Conservation (phyloP, 2,888 invertebrate species). For the Sminthurides aquaticus region DNA sequence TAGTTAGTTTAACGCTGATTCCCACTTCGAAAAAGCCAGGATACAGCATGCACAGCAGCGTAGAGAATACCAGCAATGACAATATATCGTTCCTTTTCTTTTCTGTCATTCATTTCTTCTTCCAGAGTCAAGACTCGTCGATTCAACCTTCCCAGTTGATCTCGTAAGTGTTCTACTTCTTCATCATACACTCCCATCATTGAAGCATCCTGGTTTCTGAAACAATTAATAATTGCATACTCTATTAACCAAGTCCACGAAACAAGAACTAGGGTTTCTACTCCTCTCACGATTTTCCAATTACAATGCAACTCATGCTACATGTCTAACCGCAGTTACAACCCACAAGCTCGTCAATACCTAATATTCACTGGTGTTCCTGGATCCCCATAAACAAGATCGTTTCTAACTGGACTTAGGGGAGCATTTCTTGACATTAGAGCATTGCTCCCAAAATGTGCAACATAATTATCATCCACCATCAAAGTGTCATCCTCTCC, state of each 20-base stretch:
- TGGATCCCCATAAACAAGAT: slow-evolving; percentile 13
- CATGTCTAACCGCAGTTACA: neutral
- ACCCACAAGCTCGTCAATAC: neutral
- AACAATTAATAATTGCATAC: no score
- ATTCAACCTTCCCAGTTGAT: slow-evolving; percentile 79
- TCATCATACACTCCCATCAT: slow-evolving; percentile 20
- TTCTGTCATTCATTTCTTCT: slow-evolving; percentile 71
- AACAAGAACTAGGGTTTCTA: neutral
- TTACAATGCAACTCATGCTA: neutral
- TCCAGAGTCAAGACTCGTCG: slow-evolving; percentile 79
- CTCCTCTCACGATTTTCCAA: slow-evolving; percentile 15
- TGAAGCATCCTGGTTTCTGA: slow-evolving; percentile 19
- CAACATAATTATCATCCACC: slow-evolving; percentile 30
- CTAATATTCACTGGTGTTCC: slow-evolving; percentile 17
- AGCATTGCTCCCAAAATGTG: slow-evolving; percentile 18
- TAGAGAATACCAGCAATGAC: slow-evolving; percentile 38
- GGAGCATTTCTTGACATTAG: slow-evolving; percentile 13
- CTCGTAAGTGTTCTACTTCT: slow-evolving; percentile 63
- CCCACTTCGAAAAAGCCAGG: slow-evolving; percentile 37
- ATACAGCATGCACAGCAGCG: slow-evolving; percentile 36
- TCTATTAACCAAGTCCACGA: no score
- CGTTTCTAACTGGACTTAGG: slow-evolving; percentile 20
- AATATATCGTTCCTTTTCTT: slow-evolving; percentile 61
- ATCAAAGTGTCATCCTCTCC: slow-evolving; percentile 40
- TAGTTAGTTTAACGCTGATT: slow-evolving; percentile 22